Base-by-base conservation (phyloP, 2,797 vertebrate genomes). In the Hyperoplus lanceolatus region DNA sequence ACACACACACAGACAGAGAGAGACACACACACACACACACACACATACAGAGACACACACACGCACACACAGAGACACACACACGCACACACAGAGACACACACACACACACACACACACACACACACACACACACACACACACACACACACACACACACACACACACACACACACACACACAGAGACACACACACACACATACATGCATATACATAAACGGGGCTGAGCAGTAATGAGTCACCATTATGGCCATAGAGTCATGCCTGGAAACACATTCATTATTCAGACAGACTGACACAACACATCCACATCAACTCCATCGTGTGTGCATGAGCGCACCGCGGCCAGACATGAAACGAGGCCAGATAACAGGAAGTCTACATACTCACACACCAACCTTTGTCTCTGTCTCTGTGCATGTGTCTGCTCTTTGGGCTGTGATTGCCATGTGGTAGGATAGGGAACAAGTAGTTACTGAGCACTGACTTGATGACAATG, bases 241-340 rank as follows among this genome's bases (percentile, higher is more conserved):
- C 79, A 86, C 59, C 59, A 21, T 66, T n/a, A 29, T 62, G 18
- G 77, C 79, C 45, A 67, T 73, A 72, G 75, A 81, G 59, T 83
- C 82, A 81, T 74, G 79, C 74, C 71, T 73, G 55, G 67, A 86
- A 83, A 88, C 81, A 83, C 84, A 82, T 86, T 86, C 83, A 85
- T 90, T 83, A 88, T 87, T 80, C 90, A 89, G 81, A 88, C 15
- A 11, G 49, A 75, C 59, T 80, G 83, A 86, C 83, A 89, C 79
- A 81, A 83, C 81, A 73, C 50, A 41, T 82, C 54, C 9, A 56
- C 74, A 70, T 86, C 80, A 87, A n/a, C 70, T 12, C 54, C 1
- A 55, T 61, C 45, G 0, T 3, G 81, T 81, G 16, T 75, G 90
- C 86, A 63, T 84, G 88, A 83, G 73, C n/a, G 74, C 81, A 63